A percentile compares a stretch with the other conserved stretches of the same genome.
Conservation (phyloP, 2,797 vertebrate species). For the Nasua narica region DNA sequence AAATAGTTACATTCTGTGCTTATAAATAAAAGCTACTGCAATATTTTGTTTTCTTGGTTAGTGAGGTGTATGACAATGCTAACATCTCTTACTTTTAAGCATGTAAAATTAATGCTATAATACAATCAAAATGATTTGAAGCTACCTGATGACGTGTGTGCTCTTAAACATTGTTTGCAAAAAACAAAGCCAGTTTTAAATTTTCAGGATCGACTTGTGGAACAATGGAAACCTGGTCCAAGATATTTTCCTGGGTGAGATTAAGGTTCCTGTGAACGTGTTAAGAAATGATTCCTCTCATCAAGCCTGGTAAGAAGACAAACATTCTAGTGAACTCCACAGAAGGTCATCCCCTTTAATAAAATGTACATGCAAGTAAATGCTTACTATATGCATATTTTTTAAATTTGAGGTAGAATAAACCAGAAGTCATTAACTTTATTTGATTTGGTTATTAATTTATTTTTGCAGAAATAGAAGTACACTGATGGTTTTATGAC, state of each 20-base stretch:
- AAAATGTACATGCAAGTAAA: slow-evolving; percentile 8
- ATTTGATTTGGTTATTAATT: slow-evolving; percentile 10
- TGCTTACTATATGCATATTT: background rate
- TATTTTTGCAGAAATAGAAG: slow-evolving; percentile 36
- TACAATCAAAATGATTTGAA: slow-evolving; percentile 59
- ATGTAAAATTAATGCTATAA: slow-evolving; percentile 79
- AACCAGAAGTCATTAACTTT: background rate
- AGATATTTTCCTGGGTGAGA: slow-evolving; percentile 96
- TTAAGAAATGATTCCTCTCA: slow-evolving; percentile 90
- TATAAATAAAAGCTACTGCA: slow-evolving; percentile 62
- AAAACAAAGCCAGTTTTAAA: slow-evolving; percentile 66
- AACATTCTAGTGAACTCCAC: background rate
- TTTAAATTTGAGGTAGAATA: slow-evolving; percentile 27
- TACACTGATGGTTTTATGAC: background rate
- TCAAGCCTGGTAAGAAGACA: slow-evolving; percentile 92
- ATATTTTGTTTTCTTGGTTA: slow-evolving; percentile 64
- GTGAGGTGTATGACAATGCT: slow-evolving; percentile 76
- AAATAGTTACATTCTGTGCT: slow-evolving; percentile 65
- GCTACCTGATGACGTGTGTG: background rate
- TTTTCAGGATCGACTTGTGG: slow-evolving; percentile 96
- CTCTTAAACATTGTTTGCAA: slow-evolving; percentile 38
- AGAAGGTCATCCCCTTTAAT: background rate
- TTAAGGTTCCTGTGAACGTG: slow-evolving; percentile 94
- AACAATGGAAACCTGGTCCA: slow-evolving; percentile 97
- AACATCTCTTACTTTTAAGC: slow-evolving; percentile 80